Evolutionary conservation across 2,113 vertebrate genomes (phyloP), one percentile per base, ranked within the genome.

Genomic region (Anas platyrhynchos): DNA sequence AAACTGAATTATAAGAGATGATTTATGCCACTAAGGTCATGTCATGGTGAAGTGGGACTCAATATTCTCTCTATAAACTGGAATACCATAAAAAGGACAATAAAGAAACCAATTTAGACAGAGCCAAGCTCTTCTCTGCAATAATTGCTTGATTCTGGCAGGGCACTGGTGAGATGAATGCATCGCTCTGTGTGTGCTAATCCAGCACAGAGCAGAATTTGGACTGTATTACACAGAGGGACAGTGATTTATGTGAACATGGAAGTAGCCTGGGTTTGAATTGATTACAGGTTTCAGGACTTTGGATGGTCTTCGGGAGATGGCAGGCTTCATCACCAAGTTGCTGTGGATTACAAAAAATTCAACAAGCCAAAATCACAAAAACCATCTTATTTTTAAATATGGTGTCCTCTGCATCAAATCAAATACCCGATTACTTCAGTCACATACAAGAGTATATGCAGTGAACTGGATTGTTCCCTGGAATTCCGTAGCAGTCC

Each of bases 121-220:
- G 31, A 80, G 55, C 59, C 31, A 62, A 78, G 20, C 36, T 84
- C 23, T 26, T 85, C 18, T 82, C 10, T 38, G 9, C 46, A 62
- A n/a, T 4, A 63, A 20, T 50, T 48, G 26, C 74, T n/a, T 74
- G 38, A 22, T 61, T 88, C 36, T 79, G 83, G 6, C 54, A 63
- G 41, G 9, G 27, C 29, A 59, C 16, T 4, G 8, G 13, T 32
- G 63, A 56, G n/a, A 52, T 17, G 16, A 32, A 43, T 29, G 7
- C 18, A 18, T 85, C 18, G 1, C 21, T 36, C 1, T 38, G 13
- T 0, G 0, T 32, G 48, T 29, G 29, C 58, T 88, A 43, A 59
- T 85, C 23, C 59, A 76, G 20, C 16, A 17, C 0, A 2, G 16
- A 73, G 26, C 8, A 54, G 38, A 65, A 58, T 58, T 79, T 66